Base-by-base conservation (phyloP, 2,113 vertebrate genomes). In the Malurus elegans region DNA sequence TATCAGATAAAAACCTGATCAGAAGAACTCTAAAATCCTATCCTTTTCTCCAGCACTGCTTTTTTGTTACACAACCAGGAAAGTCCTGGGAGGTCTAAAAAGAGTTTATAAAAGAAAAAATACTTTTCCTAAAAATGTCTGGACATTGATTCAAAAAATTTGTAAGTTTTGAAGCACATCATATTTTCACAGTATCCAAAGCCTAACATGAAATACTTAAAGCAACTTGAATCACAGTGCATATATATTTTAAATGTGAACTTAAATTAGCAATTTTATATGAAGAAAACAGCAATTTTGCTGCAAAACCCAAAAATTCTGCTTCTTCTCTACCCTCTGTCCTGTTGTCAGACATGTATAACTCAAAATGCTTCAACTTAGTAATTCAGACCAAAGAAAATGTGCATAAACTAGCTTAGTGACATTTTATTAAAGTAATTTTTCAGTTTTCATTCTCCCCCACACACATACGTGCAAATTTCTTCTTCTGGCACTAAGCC, bases 371-470 rank as follows among this genome's bases (percentile, higher is more conserved):
- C 47, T 82, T 53, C 64, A 51, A 62, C 40, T 83, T 79, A 72
- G 11, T 78, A 84, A 90, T 78, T 92, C 72, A 64, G 58, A 54
- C n/a, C 57, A 84, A 75, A 88, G 32, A 71, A 88, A 94, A 88
- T 70, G 38, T 25, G 60, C 53, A 74, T 73, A 64, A 86, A 85
- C 65, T 60, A 23, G 15, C 91, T 91, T 53, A 91, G 82, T 88
- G 86, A 93, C 75, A 80, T 84, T 92, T 95, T 93, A 95, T 93
- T 93, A 61, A 75, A 86, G 60, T 67, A 78, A 90, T 95, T 95
- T 94, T 96, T 96, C 95, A 95, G 32, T 36, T 90, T 96, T 91
- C 62, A 69, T 65, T 53, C 62, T 86, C 44, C 76, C 51, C 53
- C 6, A 1, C 8, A 47, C 57, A 72, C 38, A 57, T 64, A 96